phyloP scores from a whole-genome alignment of 2,113 vertebrate genomes.

The Dunckerocampus dactyliophorus region DNA sequence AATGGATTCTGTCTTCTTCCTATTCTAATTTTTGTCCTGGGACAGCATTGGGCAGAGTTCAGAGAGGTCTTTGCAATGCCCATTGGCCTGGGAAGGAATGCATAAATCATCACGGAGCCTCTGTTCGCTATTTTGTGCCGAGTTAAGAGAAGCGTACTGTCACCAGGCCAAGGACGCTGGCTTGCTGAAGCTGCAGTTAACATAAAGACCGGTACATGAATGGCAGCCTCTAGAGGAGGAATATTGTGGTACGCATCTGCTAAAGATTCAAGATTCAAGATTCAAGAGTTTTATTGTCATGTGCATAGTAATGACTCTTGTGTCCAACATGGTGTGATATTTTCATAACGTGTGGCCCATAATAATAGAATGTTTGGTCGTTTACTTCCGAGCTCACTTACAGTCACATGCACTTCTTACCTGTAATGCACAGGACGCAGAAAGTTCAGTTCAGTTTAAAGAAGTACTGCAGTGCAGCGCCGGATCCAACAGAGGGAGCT shows the following conservation, averaged over 20 bases:
- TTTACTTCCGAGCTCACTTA: not conserved
- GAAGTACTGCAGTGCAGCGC: too few relatives aligned
- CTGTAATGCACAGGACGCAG: not conserved
- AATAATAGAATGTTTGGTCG: not conserved
- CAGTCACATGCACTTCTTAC: not conserved
- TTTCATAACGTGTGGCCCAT: not conserved
- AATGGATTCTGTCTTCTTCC: conserved; percentile 6
- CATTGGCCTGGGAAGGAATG: conserved; percentile 49
- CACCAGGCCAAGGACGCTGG: conserved; percentile 28
- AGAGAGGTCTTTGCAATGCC: conserved; percentile 39
- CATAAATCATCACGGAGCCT: conserved; percentile 53
- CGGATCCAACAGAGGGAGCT: too few relatives aligned
- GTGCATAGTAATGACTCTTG: too few relatives aligned
- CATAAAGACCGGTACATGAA: conserved; percentile 5
- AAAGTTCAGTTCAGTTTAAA: too few relatives aligned
- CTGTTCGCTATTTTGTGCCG: conserved; percentile 36
- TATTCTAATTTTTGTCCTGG: conserved; percentile 17
- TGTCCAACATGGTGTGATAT: not conserved
- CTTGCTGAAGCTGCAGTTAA: conserved; percentile 3
- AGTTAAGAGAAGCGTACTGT: conserved; percentile 27
- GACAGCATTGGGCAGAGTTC: conserved; percentile 12
- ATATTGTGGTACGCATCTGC: not conserved
- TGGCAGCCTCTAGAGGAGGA: not conserved
- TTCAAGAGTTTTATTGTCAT: too few relatives aligned
- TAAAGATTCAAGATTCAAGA: too few relatives aligned